Conservation (phyloP, 2,888 invertebrate genomes). For the Atrina japonica region DNA sequence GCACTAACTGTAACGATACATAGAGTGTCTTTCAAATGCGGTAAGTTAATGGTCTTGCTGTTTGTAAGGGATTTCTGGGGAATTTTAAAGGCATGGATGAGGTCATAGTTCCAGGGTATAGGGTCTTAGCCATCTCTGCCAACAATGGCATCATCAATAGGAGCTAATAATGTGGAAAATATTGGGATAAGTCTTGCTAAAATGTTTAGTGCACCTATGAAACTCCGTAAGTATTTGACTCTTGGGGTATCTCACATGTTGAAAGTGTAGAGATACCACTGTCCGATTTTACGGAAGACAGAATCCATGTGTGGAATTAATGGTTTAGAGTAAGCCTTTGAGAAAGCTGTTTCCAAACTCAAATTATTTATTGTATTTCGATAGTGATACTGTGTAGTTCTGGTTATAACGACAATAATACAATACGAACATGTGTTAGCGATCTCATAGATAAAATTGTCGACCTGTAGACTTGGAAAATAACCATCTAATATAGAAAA, state of each 20-base stretch:
- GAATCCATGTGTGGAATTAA: constrained; percentile 46
- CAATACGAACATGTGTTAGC: too few species aligned
- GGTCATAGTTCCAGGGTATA: not conserved
- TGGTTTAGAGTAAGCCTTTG: too few species aligned
- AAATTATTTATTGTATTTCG: too few species aligned
- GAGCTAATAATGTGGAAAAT: constrained; percentile 10
- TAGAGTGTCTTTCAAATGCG: not conserved
- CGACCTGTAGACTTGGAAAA: too few species aligned
- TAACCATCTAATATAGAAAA: too few species aligned
- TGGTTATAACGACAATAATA: too few species aligned
- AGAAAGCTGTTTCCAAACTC: too few species aligned
- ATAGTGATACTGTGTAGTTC: too few species aligned
- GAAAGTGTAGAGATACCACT: constrained; percentile 33
- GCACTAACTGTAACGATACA: constrained; percentile 40
- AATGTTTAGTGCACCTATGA: not conserved
- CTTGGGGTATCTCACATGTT: not conserved
- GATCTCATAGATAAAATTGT: too few species aligned
- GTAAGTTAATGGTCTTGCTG: constrained; percentile 5
- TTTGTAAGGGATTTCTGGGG: not conserved
- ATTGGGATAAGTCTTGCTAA: not conserved
- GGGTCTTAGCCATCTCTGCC: not conserved
- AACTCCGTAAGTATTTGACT: constrained; percentile 4
- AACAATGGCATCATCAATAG: not conserved
- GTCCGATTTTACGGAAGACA: constrained; percentile 30
- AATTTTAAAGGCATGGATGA: not conserved